These are phyloP conservation scores for Graphium colonna DNA, from an alignment of 2,888 invertebrate species.

Conservation along the genomic window DNA sequence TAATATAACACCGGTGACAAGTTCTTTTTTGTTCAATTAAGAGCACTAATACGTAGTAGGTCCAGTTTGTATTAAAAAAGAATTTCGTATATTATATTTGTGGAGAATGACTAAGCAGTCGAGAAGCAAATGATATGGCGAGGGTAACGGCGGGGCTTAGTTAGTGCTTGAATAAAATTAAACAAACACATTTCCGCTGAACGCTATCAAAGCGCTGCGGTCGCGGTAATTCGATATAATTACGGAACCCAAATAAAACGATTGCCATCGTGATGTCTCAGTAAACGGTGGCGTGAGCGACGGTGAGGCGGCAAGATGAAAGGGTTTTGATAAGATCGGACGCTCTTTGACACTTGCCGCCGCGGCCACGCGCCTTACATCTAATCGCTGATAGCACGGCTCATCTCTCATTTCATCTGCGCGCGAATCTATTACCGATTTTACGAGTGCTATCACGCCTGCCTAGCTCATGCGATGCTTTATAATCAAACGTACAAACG, in stretches of 20 bases:
- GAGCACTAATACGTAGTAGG: too few species aligned
- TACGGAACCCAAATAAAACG: slow-evolving; percentile 20
- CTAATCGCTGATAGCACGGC: slow-evolving; percentile 60
- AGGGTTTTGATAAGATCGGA: slow-evolving; percentile 56
- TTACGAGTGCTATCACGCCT: slow-evolving; percentile 15
- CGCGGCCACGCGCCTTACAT: slow-evolving; percentile 60
- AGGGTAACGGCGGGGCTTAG: not conserved
- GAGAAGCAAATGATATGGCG: not conserved
- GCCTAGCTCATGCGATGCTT: slow-evolving; percentile 5
- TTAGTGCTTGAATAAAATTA: not conserved
- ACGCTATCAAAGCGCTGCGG: not conserved
- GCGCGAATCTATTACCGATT: slow-evolving; percentile 40
- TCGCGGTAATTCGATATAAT: slow-evolving; percentile 21
- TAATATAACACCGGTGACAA: too few species aligned
- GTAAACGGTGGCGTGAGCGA: slow-evolving; percentile 19
- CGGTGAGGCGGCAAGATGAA: slow-evolving; percentile 63
- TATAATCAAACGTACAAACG: slow-evolving; percentile 12
- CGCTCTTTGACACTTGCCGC: slow-evolving; percentile 59
- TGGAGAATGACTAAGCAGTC: not conserved
- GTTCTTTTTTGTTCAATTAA: too few species aligned
- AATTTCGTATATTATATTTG: too few species aligned
- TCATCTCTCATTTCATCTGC: slow-evolving; percentile 66
- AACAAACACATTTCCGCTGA: not conserved
- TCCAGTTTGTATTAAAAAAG: not conserved
- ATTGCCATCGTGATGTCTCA: slow-evolving; percentile 20